Percentiles rank a stretch among this genome's conserved stretches.
Conservation (phyloP, 1,140 invertebrate species). For the Chelonus insularis region DNA sequence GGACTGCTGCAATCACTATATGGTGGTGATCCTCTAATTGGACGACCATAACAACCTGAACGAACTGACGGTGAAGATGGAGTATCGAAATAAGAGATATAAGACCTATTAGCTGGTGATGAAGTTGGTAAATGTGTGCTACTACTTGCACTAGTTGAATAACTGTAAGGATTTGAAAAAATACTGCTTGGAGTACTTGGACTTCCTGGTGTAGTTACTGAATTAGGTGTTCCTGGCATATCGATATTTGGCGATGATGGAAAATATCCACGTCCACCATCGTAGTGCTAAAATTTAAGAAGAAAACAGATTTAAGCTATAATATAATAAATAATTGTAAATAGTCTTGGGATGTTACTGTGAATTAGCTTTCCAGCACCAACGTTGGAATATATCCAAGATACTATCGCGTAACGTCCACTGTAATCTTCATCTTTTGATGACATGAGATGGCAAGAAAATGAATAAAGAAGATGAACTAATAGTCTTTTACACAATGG, state of each 20-base stretch:
- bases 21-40: slow-evolving; percentile 54
- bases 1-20: slow-evolving; percentile 63
- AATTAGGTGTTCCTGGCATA: slow-evolving; percentile 48
- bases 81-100: slow-evolving; percentile 36
- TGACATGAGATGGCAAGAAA: not conserved
- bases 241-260: slow-evolving; percentile 39
- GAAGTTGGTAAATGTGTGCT: slow-evolving; percentile 41
- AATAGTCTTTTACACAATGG: slow-evolving; percentile 29
- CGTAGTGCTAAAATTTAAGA: slow-evolving; percentile 31
- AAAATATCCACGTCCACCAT: slow-evolving; percentile 40
- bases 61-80: slow-evolving; percentile 37
- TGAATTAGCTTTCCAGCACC: slow-evolving; percentile 30
- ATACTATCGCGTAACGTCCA: slow-evolving; percentile 35
- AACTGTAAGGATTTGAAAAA: slow-evolving; percentile 52
- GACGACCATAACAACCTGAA: slow-evolving; percentile 45
- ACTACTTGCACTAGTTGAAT: slow-evolving; percentile 38
- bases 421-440: not conserved
- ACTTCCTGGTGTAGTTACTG: slow-evolving; percentile 57
- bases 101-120: slow-evolving; percentile 34
- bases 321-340: slow-evolving; percentile 17
- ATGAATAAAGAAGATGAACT: slow-evolving; percentile 16
- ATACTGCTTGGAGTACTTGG: slow-evolving; percentile 62
- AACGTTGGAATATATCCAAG: slow-evolving; percentile 43
- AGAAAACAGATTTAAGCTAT: slow-evolving; percentile 8
- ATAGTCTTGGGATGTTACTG: slow-evolving; percentile 12